Conservation (phyloP, 2,797 vertebrate genomes). For the Pelodytes ibericus region DNA sequence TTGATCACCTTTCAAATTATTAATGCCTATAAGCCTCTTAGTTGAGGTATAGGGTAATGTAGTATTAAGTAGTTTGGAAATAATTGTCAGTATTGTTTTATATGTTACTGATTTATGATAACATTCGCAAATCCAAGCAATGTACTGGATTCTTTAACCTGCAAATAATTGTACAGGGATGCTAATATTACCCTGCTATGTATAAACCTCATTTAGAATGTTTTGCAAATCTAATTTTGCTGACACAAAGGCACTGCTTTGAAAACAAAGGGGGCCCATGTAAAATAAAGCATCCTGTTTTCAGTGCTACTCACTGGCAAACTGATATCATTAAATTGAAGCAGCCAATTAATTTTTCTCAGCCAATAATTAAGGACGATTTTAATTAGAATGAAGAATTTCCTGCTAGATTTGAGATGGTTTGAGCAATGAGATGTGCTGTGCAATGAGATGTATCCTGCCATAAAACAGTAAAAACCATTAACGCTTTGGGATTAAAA, state of each 20-base stretch:
- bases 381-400: slow-evolving; percentile 51
- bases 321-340: background rate
- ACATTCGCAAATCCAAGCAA: too few relatives aligned
- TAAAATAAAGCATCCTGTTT: background rate
- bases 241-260: background rate
- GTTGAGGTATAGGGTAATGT: too few relatives aligned
- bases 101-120: too few relatives aligned
- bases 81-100: too few relatives aligned
- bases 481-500: slow-evolving; percentile 41
- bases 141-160: too few relatives aligned
- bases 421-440: slow-evolving; percentile 41
- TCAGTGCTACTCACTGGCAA: slow-evolving; percentile 37
- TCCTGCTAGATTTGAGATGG: slow-evolving; percentile 42
- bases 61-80: too few relatives aligned
- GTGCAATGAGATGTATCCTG: slow-evolving; percentile 50
- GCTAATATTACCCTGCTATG: too few relatives aligned
- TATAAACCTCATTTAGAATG: too few relatives aligned
- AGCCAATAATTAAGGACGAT: slow-evolving; percentile 48
- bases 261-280: background rate
- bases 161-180: too few relatives aligned
- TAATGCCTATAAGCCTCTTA: too few relatives aligned
- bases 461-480: slow-evolving; percentile 29
- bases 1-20: too few relatives aligned
- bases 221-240: too few relatives aligned
- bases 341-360: slow-evolving; percentile 32